phyloP scores from a whole-genome alignment of 35 echinoderm and acorn worm genomes.

The Holothuria glaberrima region DNA sequence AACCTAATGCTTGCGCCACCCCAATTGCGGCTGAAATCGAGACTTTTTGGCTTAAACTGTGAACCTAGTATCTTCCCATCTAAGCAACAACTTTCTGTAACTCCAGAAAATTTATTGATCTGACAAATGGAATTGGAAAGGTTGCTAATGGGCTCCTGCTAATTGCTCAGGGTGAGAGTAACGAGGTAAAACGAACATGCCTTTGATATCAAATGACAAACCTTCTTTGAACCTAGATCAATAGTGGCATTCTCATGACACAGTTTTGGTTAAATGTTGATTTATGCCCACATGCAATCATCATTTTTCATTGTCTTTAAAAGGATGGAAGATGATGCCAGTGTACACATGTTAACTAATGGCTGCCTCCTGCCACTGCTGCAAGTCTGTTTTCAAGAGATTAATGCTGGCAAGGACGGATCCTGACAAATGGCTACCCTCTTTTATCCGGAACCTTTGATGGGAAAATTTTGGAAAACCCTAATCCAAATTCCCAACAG shows the following conservation, averaged over 20 bases:
- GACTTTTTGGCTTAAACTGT: not conserved
- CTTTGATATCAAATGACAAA: slow-evolving; percentile 55
- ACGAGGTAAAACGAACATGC: slow-evolving; percentile 58
- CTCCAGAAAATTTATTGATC: slow-evolving; percentile 64
- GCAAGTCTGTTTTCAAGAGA: no score
- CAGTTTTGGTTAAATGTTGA: slow-evolving; percentile 58
- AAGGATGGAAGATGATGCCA: slow-evolving; percentile 33
- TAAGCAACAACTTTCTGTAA: slow-evolving; percentile 54
- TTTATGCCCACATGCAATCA: slow-evolving; percentile 55
- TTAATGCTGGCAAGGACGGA: no score
- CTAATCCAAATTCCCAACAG: no score
- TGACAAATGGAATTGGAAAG: slow-evolving; percentile 63
- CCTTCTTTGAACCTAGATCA: slow-evolving; percentile 45
- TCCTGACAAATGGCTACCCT: no score
- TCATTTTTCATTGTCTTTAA: slow-evolving; percentile 56
- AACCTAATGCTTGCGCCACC: not conserved
- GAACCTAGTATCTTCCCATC: slow-evolving; percentile 33
- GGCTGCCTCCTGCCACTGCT: not conserved
- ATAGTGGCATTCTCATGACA: slow-evolving; percentile 57
- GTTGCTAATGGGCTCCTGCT: slow-evolving; percentile 60
- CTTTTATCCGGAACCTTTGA: no score
- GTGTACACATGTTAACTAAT: slow-evolving; percentile 19
- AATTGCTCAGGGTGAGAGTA: slow-evolving; percentile 63
- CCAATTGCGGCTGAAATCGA: slow-evolving; percentile 23
- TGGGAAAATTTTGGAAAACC: no score